Percentiles rank a stretch among this genome's conserved stretches.
These are phyloP conservation scores for Ichneumoninae sp. DNA, from an alignment of 2,888 invertebrate species.

Conservation along the genomic window DNA sequence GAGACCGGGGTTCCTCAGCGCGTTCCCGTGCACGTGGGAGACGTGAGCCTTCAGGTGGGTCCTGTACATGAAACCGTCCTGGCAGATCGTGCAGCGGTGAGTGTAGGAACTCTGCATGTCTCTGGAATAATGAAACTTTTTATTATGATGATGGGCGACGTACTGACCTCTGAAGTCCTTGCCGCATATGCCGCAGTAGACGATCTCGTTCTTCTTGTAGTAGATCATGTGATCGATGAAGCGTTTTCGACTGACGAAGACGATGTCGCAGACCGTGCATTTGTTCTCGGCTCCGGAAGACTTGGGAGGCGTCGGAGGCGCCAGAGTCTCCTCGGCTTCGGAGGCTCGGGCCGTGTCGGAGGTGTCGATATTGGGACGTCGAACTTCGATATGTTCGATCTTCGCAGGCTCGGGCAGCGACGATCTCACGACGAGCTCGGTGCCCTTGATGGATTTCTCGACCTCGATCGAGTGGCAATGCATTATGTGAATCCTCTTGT, in stretches of 20 bases:
- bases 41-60: constrained; percentile 73
- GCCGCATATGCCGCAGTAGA: constrained; percentile 68
- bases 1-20: background rate
- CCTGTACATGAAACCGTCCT: constrained; percentile 71
- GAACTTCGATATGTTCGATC: background rate
- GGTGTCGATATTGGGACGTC: background rate
- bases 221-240: constrained; percentile 72
- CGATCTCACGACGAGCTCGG: background rate
- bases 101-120: constrained; percentile 54
- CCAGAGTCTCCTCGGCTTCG: too few species aligned
- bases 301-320: background rate
- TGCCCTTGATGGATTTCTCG: background rate
- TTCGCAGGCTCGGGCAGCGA: background rate
- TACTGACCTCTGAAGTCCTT: constrained; percentile 70
- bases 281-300: constrained; percentile 2
- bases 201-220: constrained; percentile 66
- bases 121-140: constrained; percentile 68
- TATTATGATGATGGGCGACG: constrained; percentile 71
- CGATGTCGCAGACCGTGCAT: constrained; percentile 70
- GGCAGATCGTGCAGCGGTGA: constrained; percentile 70
- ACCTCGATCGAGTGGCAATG: constrained; percentile 68
- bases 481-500: constrained; percentile 69
- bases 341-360: background rate
- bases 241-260: constrained; percentile 69
- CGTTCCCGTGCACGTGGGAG: constrained; percentile 70